A percentile compares a stretch with the other conserved stretches of the same genome.
Evolutionary conservation across 2,888 invertebrate genomes (phyloP).

Genomic region (Sphaerophoria rueppellii): DNA sequence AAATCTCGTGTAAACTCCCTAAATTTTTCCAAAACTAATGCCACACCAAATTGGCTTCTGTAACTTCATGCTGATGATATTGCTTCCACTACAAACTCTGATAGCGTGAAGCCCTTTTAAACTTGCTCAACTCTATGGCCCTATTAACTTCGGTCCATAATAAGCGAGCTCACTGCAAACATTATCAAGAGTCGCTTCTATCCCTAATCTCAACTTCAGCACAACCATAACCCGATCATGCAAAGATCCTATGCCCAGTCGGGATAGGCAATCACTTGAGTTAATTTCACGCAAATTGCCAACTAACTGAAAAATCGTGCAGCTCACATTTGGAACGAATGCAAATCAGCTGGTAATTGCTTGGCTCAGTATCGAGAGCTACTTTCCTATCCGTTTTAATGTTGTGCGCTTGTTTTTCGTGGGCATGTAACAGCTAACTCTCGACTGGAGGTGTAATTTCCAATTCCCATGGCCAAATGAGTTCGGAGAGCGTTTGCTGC

Average conservation of each 20-base stretch:
- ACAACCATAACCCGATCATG: conserved; percentile 1
- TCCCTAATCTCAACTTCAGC: background rate
- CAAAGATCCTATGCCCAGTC: conserved; percentile 57
- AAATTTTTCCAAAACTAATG: conserved; percentile 47
- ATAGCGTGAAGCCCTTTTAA: conserved; percentile 72
- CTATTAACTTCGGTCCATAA: conserved; percentile 50
- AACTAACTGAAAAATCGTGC: conserved; percentile 74
- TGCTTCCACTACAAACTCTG: background rate
- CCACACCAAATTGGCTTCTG: conserved; percentile 63
- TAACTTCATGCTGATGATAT: conserved; percentile 54
- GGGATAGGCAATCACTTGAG: conserved; percentile 66
- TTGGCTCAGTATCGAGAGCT: conserved; percentile 53
- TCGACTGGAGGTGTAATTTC: conserved; percentile 70
- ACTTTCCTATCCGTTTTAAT: conserved; percentile 50
- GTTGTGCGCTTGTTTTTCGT: conserved; percentile 18
- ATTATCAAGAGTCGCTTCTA: conserved; percentile 49
- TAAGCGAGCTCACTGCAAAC: conserved; percentile 62
- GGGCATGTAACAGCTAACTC: conserved; percentile 30
- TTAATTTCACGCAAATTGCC: conserved; percentile 73
- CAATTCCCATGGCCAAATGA: conserved; percentile 73
- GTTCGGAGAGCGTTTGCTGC: conserved; percentile 42
- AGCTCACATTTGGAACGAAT: conserved; percentile 72
- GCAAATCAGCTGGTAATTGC: conserved; percentile 73
- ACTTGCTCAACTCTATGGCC: conserved; percentile 58
- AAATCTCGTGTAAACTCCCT: conserved; percentile 62